phyloP scores from a whole-genome alignment of 2,113 vertebrate species.

The Pygoscelis adeliae region DNA sequence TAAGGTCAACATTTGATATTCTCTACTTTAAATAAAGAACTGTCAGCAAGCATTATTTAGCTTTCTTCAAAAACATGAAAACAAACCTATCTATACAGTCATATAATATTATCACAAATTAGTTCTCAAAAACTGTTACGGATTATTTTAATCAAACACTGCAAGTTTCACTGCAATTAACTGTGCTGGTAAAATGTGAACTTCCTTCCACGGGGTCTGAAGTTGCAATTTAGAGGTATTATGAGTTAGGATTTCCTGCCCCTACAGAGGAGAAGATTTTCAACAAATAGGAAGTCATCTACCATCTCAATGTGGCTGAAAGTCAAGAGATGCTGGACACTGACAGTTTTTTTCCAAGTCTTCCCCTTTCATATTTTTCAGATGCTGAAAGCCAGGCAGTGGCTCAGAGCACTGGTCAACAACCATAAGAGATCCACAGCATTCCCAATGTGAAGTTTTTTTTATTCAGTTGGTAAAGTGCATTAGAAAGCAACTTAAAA shows the following conservation, averaged over 20 bases:
- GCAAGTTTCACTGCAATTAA: neutral
- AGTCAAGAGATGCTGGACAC: neutral
- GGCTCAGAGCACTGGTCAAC: neutral
- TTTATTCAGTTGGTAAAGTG: neutral
- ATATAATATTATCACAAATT: neutral
- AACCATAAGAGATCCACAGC: neutral
- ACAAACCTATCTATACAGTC: neutral
- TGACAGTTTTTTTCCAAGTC: neutral
- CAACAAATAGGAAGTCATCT: neutral
- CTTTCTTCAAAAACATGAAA: neutral
- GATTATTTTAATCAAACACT: neutral
- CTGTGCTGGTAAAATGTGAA: neutral
- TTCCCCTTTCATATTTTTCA: neutral
- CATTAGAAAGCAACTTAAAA: neutral
- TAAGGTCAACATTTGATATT: neutral
- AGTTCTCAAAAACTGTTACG: rapidly evolving
- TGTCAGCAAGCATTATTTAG: neutral
- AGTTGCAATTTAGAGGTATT: neutral
- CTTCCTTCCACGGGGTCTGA: neutral
- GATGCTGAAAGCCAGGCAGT: neutral
- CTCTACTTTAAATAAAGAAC: neutral
- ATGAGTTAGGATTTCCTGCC: neutral
- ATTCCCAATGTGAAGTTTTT: neutral
- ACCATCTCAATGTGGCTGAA: neutral
- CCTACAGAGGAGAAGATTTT: neutral